Percentiles rank a stretch among this genome's conserved stretches.
Conservation (phyloP, 1,140 invertebrate genomes). For the Trachymyrmex cornetzi region DNA sequence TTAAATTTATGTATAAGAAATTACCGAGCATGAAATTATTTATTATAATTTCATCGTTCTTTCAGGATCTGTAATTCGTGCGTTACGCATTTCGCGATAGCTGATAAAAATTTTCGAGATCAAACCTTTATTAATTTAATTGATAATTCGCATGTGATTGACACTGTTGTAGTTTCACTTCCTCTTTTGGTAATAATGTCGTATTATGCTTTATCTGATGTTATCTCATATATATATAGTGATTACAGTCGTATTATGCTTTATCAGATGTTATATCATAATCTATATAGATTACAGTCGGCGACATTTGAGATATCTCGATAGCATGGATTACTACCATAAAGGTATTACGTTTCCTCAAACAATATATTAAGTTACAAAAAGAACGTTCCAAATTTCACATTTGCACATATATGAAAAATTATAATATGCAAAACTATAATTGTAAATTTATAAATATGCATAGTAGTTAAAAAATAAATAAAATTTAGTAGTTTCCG, state of each 20-base stretch:
- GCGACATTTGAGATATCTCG: background rate
- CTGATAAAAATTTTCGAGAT: background rate
- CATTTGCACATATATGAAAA: background rate
- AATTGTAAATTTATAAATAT: conserved; percentile 20
- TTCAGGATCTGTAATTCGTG: background rate
- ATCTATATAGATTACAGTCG: background rate
- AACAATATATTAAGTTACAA: background rate
- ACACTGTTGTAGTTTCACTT: conserved; percentile 15
- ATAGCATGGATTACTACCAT: background rate
- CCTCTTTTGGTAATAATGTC: background rate
- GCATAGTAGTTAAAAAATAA: background rate
- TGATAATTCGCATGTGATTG: conserved; percentile 12
- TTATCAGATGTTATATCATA: background rate
- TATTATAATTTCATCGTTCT: conserved; percentile 7
- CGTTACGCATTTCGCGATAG: background rate
- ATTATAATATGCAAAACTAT: background rate
- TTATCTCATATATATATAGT: background rate
- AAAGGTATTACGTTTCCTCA: background rate
- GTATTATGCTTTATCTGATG: background rate
- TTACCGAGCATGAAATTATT: conserved; percentile 16
- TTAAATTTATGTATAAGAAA: background rate
- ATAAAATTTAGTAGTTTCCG: background rate
- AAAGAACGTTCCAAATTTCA: background rate
- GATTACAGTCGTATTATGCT: background rate
- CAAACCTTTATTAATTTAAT: background rate